Percentiles rank a stretch among this genome's conserved stretches.
phyloP scores from a whole-genome alignment of 2,888 invertebrate species.

The Ormia ochracea region DNA sequence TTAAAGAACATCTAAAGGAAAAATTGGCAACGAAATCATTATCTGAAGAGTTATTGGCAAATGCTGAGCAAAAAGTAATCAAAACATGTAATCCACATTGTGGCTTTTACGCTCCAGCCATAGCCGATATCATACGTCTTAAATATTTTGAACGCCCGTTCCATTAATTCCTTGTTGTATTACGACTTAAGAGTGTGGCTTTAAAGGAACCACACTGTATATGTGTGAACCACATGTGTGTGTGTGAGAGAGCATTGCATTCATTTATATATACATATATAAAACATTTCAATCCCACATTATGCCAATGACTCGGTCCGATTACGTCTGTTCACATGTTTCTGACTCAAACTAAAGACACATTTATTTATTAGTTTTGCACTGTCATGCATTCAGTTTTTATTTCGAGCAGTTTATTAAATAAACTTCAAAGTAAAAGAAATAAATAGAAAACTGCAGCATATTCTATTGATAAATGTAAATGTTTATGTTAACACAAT shows the following conservation, averaged over 20 bases:
- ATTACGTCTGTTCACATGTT: slow-evolving; percentile 64
- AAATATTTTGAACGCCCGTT: too few relatives aligned
- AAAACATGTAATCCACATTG: too few relatives aligned
- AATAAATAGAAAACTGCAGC: not conserved
- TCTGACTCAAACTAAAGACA: slow-evolving; percentile 54
- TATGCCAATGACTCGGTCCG: slow-evolving; percentile 67
- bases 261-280: not conserved
- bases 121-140: too few relatives aligned
- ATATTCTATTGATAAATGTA: slow-evolving; percentile 8
- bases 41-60: too few relatives aligned
- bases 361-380: slow-evolving; percentile 51
- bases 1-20: too few relatives aligned
- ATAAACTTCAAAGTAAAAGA: not conserved
- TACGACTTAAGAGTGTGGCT: too few relatives aligned
- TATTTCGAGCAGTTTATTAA: slow-evolving; percentile 1
- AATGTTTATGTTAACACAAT: slow-evolving; percentile 51
- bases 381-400: not conserved
- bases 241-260: not conserved
- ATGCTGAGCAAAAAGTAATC: too few relatives aligned
- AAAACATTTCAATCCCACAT: slow-evolving; percentile 68
- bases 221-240: not conserved
- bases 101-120: too few relatives aligned
- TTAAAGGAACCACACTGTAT: not conserved
- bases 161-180: too few relatives aligned
- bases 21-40: too few relatives aligned